Base-by-base conservation (phyloP, 2,888 invertebrate species). In the Malacosoma neustria region DNA sequence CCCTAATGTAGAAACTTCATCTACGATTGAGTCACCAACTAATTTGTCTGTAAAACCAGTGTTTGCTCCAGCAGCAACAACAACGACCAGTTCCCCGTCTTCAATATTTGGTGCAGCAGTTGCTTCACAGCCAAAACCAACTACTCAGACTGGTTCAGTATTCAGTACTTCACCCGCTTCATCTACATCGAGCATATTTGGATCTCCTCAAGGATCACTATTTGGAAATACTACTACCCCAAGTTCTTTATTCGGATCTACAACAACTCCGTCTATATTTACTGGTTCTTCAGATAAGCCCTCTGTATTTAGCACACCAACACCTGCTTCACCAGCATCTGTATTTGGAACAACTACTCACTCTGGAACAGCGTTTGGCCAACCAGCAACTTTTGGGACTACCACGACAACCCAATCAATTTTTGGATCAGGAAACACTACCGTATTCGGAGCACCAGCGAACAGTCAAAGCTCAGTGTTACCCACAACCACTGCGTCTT, bases 61-160 rank as follows among this genome's bases (percentile, higher is more conserved):
- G 4, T 12, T 41, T 33, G 41, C 45, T 4, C 49, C 53, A 34
- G 29, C 40, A 7, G 36, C 54, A 9, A 31, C 40, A 7, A 37
- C 54, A n/a, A 37, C 47, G 37, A 41, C 51, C 29, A 35, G 51
- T 32, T 48, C 55, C 1, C 48, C 64, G 1, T 52, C 73, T 1
- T 63, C 69, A 30, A 46, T 77, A 38, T 77, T 77, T 38, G 65
- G 67, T 30, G 50, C 35, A 4, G 42, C 46, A 6, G 45, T 43
- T 4, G 41, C 47, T 3, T 44, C 45, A 2, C 45, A 47, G 43
- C 34, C 45, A 4, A 43, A 46, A 34, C 45, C 48, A 34, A 43
- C 46, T n/a, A 39, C 51, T 5, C 43, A 43, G 33, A 35, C 54
- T 22, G 48, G 46, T 5, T 54, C 58, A 4, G 40, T 59, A 46